A percentile compares a stretch with the other conserved stretches of the same genome.
phyloP scores from a whole-genome alignment of 2,113 vertebrate genomes.

The Falco punctatus region DNA sequence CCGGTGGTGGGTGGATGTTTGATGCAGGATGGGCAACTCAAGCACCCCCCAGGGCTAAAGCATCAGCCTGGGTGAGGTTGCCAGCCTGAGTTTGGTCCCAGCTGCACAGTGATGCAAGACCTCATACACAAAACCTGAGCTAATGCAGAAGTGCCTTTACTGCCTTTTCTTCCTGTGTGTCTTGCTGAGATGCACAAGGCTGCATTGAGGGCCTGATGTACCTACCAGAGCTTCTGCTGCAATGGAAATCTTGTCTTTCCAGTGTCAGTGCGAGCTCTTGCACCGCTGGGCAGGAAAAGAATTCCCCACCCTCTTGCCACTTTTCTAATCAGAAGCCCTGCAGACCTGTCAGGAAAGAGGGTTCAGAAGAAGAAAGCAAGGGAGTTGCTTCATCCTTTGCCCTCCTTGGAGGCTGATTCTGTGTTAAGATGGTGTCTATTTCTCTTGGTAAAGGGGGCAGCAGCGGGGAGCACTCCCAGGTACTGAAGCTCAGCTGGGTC shows the following conservation, averaged over 20 bases:
- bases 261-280: neutral
- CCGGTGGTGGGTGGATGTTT: neutral
- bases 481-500: neutral
- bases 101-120: neutral
- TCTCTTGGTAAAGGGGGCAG: neutral
- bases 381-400: neutral
- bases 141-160: neutral
- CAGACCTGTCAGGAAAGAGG: neutral
- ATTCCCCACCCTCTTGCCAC: neutral
- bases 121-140: neutral
- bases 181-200: neutral
- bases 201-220: neutral
- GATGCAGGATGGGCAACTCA: neutral
- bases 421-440: neutral
- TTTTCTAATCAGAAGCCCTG: neutral
- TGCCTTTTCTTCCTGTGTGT: neutral
- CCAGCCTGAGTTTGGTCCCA: neutral
- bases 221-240: rapidly evolving
- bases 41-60: neutral
- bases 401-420: neutral
- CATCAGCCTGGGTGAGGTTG: neutral
- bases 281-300: neutral
- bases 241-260: neutral
- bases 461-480: neutral
- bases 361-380: neutral